Base-by-base conservation (phyloP, 2,888 invertebrate genomes). In the Drosophila suboccidentalis region DNA sequence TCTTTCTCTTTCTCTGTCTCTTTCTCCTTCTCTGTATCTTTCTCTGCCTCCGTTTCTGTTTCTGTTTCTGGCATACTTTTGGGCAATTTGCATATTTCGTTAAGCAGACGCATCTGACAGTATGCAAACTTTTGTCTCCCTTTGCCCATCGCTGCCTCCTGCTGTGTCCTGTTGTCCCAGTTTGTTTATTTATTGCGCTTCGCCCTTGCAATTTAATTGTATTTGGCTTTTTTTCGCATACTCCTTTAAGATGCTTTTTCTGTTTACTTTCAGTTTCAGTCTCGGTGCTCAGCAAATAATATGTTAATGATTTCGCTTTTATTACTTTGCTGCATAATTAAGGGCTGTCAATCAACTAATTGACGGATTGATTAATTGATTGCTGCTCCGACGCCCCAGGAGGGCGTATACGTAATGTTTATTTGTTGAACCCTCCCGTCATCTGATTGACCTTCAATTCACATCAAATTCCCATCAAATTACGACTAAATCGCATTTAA, bases 41-140 rank as follows among this genome's bases (percentile, higher is more conserved):
- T 70, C 44, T 50, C 55, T 71, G 60, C 64, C 50, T 46, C 55
- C 26, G 29, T 29, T 6, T 29, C 26, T 5, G 26, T 6, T 26
- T 26, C 26, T 81, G 73, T 81, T 65, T 67, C 22, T 69, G 63
- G 76, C 80, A 78, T 62, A 76, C 83, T 86, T 80, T 86, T 76
- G 53, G 87, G 60, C 75, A 80, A 88, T 85, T 85, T 85, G 83
- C 85, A 85, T 86, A 88, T 85, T 88, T 74, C 73, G 83, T 80
- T 87, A 77, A 87, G 80, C 86, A 87, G 87, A 47, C 50, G 47
- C 59, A 54, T 43, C 57, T 41, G 51, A 58, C 55, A 53, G 43
- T 13, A 44, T 41, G 51, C 39, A 39, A 57, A 44, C 34, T 22
- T 50, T 47, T 60, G 34, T 13, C 15, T 46, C 34, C 13, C 22